Conservation (phyloP, 2,888 invertebrate genomes). For the Alloplasta piceator region DNA sequence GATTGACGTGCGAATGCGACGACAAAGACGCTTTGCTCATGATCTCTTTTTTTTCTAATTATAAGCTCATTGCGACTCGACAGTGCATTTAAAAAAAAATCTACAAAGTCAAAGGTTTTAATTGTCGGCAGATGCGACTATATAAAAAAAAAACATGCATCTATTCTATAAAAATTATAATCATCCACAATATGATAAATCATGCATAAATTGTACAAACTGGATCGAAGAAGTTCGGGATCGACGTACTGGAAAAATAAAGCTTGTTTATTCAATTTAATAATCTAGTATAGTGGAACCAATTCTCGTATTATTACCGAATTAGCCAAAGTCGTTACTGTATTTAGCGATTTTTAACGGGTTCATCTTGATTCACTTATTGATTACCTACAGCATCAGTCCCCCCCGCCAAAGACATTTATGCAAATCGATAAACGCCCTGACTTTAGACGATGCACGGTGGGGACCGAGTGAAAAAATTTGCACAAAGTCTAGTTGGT, state of each 20-base stretch:
- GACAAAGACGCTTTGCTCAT: slow-evolving; percentile 44
- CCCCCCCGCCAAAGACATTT: slow-evolving; percentile 44
- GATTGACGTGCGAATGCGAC: slow-evolving; percentile 61
- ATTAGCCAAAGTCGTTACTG: slow-evolving; percentile 40
- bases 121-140: slow-evolving; percentile 48
- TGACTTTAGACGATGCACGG: slow-evolving; percentile 26
- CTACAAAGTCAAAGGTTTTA: slow-evolving; percentile 42
- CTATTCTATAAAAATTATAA: slow-evolving; percentile 56
- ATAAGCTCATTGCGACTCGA: slow-evolving; percentile 45
- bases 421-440: slow-evolving; percentile 6
- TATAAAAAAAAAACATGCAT: slow-evolving; percentile 69
- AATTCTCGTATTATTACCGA: slow-evolving; percentile 61
- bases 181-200: slow-evolving; percentile 59
- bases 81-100: slow-evolving; percentile 29
- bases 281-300: slow-evolving; percentile 65
- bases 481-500: slow-evolving; percentile 20
- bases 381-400: slow-evolving; percentile 19
- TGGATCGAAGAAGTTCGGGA: slow-evolving; percentile 52
- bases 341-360: slow-evolving; percentile 30
- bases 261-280: slow-evolving; percentile 73
- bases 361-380: slow-evolving; percentile 6
- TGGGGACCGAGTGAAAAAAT: slow-evolving; percentile 35
- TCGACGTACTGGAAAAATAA: slow-evolving; percentile 78
- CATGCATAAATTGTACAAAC: slow-evolving; percentile 71
- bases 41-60: slow-evolving; percentile 13